Evolutionary conservation across 2,797 vertebrate species (phyloP).

Genomic region (Sebastes minor): DNA sequence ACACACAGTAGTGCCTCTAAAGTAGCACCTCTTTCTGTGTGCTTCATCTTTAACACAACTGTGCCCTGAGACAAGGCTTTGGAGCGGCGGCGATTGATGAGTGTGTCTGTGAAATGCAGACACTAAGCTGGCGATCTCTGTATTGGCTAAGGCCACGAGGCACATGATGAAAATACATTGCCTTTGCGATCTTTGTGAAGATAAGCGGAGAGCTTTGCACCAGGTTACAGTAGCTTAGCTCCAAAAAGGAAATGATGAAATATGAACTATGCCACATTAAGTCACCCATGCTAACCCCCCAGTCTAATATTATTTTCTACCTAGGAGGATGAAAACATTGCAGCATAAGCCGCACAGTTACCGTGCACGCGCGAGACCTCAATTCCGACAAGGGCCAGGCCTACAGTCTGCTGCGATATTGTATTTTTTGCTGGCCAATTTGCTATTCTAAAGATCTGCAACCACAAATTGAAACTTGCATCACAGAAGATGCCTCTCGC

Average conservation of each 20-base stretch:
- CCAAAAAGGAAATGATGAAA: constrained; percentile 66
- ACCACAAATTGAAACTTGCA: not conserved
- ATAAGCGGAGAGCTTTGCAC: constrained; percentile 54
- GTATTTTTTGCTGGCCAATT: constrained; percentile 13
- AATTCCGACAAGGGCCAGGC: constrained; percentile 21
- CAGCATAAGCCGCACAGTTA: constrained; percentile 42
- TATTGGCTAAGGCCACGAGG: constrained; percentile 51
- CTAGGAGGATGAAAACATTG: constrained; percentile 51
- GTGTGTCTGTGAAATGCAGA: constrained; percentile 57
- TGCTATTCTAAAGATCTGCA: constrained; percentile 11
- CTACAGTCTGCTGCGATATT: constrained; percentile 15
- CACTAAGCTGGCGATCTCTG: constrained; percentile 61
- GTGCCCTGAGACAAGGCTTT: constrained; percentile 36
- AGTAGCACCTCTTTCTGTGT: constrained; percentile 11
- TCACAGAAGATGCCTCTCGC: constrained; percentile 1
- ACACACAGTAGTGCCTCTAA: constrained; percentile 13
- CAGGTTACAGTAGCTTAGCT: constrained; percentile 47
- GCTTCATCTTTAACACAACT: constrained; percentile 45
- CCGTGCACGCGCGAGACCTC: constrained; percentile 21
- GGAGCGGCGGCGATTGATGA: constrained; percentile 61
- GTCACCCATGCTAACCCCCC: constrained; percentile 34
- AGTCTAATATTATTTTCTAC: constrained; percentile 55
- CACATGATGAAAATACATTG: constrained; percentile 66
- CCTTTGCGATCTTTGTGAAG: constrained; percentile 60
- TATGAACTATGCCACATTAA: constrained; percentile 58